These are phyloP conservation scores for Lithophane leautieri DNA, from an alignment of 2,888 invertebrate species.

Conservation along the genomic window DNA sequence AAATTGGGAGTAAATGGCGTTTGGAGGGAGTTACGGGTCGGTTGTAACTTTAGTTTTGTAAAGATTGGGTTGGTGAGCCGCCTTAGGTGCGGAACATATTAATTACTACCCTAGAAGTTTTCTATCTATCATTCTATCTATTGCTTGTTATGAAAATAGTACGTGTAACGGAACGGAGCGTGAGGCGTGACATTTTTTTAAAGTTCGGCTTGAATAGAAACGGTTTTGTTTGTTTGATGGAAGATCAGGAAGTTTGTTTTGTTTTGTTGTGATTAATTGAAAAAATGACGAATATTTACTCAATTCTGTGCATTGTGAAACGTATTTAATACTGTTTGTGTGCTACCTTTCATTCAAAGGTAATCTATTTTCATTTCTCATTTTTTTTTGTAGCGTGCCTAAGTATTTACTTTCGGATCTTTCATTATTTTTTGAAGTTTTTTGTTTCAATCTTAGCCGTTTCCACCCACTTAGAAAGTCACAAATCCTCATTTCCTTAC, in stretches of 20 bases:
- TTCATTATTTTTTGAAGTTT: not conserved
- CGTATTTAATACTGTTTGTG: constrained; percentile 6
- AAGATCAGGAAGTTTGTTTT: constrained; percentile 32
- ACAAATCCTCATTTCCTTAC: not conserved
- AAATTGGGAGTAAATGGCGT: too few species aligned
- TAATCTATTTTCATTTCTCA: not conserved
- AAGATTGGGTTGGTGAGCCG: too few species aligned
- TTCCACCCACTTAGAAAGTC: not conserved
- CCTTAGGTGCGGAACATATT: too few species aligned
- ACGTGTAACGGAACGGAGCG: too few species aligned
- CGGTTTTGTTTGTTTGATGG: constrained; percentile 46
- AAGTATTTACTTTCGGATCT: not conserved
- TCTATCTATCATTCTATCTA: too few species aligned
- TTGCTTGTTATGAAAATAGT: too few species aligned
- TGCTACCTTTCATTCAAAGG: not conserved
- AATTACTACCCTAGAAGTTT: too few species aligned
- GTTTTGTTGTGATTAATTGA: constrained; percentile 22
- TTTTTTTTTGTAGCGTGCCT: not conserved
- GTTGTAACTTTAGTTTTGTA: too few species aligned
- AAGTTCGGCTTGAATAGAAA: constrained; percentile 16
- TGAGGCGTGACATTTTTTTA: too few species aligned
- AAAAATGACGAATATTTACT: constrained; percentile 2
- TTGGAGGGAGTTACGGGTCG: too few species aligned
- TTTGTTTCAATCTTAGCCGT: not conserved
- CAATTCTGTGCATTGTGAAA: not conserved